These are phyloP conservation scores for Chionis minor DNA, from an alignment of 2,113 vertebrate genomes.

Conservation along the genomic window DNA sequence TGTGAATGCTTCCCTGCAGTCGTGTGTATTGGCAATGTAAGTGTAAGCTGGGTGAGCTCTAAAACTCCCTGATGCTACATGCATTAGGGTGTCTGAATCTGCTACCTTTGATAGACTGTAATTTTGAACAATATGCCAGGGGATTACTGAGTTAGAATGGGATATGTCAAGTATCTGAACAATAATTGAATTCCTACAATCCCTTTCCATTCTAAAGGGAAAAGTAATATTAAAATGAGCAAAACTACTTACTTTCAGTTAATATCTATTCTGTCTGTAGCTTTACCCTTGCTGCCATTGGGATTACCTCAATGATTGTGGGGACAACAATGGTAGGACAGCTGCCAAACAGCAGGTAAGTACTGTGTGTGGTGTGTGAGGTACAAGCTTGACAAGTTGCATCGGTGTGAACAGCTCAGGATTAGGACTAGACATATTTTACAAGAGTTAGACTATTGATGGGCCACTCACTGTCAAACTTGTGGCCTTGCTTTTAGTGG, in stretches of 20 bases:
- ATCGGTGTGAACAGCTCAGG: background rate
- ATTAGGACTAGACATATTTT: background rate
- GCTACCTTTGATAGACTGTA: background rate
- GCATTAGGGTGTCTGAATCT: background rate
- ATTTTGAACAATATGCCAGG: background rate
- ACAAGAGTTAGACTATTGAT: background rate
- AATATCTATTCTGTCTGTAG: conserved; percentile 65
- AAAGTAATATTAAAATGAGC: background rate
- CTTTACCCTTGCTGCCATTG: conserved; percentile 85
- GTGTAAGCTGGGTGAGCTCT: background rate
- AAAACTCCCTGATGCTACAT: background rate
- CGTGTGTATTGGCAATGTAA: background rate
- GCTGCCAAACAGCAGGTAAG: conserved; percentile 86
- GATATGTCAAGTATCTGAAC: background rate
- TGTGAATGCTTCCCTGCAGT: background rate
- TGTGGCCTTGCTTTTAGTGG: background rate
- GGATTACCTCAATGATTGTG: conserved; percentile 86
- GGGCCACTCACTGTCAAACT: no score
- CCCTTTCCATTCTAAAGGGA: background rate
- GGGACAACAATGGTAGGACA: conserved; percentile 86
- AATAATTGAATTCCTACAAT: background rate
- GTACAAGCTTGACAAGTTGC: background rate
- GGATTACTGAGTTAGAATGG: background rate
- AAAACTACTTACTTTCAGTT: background rate
- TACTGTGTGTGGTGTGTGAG: background rate